Base-by-base conservation (phyloP, 2,797 vertebrate species). In the Buphagus erythrorhynchus region DNA sequence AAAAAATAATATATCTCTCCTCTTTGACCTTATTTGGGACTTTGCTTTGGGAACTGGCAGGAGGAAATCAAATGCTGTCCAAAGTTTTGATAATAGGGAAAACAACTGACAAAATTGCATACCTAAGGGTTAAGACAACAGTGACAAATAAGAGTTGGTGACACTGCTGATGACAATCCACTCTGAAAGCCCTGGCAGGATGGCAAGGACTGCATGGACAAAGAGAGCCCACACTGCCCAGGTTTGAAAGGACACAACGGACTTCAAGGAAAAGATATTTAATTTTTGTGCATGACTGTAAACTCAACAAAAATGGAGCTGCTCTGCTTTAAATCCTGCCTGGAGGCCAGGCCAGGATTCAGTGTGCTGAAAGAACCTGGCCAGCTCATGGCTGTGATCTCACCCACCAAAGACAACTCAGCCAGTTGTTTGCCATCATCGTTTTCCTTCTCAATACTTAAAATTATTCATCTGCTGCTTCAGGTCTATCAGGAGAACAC, bases 11-110 rank as follows among this genome's bases (percentile, higher is more conserved):
- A 4, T 5, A 31, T 67, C 29, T 73, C 66, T 86, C 54, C 88
- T 94, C 80, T 96, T 84, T 75, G 83, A 94, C 85, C 62, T 66
- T 88, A 35, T 76, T 96, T 14, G 1, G 38, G 83, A 49, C 88
- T 88, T 76, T 58, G 67, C 69, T 92, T 77, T 31, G 18, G 58
- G 77, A 54, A 73, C 45, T 75, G 73, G 65, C 79, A 86, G 58
- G 48, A 85, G 15, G 62, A 89, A 93, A 81, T 7, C 35, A 75
- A 69, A 2, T 74, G 65, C 72, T 55, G 40, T 58, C 63, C 54
- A 52, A 74, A 77, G 31, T 73, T 80, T 54, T 84, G 29, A 49
- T 88, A 61, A 57, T 17, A 40, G 33, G 69, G 54, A 84, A 93
- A 76, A 80, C 38, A 94, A 74, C 55, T 49, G 43, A 73, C 38